Evolutionary conservation across 2,113 vertebrate species (phyloP).

Genomic region (Amia ocellicauda): DNA sequence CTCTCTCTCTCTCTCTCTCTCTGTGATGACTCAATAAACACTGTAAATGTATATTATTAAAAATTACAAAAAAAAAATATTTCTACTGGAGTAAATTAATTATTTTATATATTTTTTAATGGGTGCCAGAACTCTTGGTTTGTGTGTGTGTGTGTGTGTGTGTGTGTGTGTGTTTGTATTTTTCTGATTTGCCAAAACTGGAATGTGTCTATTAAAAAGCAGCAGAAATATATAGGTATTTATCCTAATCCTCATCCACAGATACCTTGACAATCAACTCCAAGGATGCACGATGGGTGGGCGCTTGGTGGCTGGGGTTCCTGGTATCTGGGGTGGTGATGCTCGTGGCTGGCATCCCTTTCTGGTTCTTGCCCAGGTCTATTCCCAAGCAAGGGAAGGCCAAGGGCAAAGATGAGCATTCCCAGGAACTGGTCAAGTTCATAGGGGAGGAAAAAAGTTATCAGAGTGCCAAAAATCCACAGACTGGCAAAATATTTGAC

Average conservation of each 20-base stretch:
- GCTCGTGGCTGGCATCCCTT: conserved; percentile 79
- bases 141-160: background rate
- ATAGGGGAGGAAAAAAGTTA: conserved; percentile 43
- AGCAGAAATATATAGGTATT: background rate
- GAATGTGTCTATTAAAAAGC: too few species aligned
- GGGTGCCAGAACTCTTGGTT: too few species aligned
- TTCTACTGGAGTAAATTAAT: too few species aligned
- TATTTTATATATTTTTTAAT: too few species aligned
- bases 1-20: too few species aligned
- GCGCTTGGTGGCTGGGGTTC: conserved; percentile 97
- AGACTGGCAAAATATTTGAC: conserved; percentile 53
- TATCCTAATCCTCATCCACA: conserved; percentile 38
- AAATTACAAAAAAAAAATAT: too few species aligned
- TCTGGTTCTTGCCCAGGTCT: conserved; percentile 87
- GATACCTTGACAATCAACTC: conserved; percentile 75
- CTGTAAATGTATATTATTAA: too few species aligned
- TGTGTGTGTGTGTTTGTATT: background rate
- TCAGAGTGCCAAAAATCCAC: conserved; percentile 37
- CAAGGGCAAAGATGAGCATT: background rate
- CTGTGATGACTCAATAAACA: too few species aligned
- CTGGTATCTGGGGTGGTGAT: conserved; percentile 73
- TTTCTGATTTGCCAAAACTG: too few species aligned
- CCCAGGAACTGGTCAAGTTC: conserved; percentile 55
- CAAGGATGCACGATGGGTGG: conserved; percentile 88
- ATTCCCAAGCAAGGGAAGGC: conserved; percentile 61